phyloP scores from a whole-genome alignment of 1,140 invertebrate species.

The Ectropis grisescens region DNA sequence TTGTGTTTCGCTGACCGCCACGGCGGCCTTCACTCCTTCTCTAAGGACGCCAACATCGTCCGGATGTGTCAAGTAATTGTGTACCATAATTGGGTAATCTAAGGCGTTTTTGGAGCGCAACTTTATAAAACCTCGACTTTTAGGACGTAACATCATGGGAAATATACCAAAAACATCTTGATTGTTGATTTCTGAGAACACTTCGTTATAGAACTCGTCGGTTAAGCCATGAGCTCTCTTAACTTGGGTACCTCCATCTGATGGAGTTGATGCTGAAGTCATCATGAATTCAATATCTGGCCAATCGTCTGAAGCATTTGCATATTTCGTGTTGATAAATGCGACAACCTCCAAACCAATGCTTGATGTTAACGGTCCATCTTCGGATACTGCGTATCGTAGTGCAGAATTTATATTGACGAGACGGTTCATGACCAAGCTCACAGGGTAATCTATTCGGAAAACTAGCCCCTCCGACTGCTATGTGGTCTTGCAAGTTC shows the following conservation, averaged over 20 bases:
- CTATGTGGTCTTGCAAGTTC: constrained; percentile 89
- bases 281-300: constrained; percentile 93
- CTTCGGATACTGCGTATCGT: constrained; percentile 81
- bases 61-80: constrained; percentile 89
- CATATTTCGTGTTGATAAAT: constrained; percentile 90
- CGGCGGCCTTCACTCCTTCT: constrained; percentile 87
- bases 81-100: constrained; percentile 88
- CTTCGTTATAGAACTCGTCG: constrained; percentile 84
- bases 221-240: constrained; percentile 84
- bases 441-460: constrained; percentile 83
- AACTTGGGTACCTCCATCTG: constrained; percentile 82
- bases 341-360: constrained; percentile 87
- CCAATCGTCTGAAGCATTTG: constrained; percentile 86
- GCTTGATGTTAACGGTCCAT: constrained; percentile 86
- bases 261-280: constrained; percentile 82
- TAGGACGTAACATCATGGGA: constrained; percentile 89
- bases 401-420: constrained; percentile 84
- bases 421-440: constrained; percentile 80
- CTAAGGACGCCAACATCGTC: constrained; percentile 83
- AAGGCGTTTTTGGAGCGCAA: constrained; percentile 84
- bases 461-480: constrained; percentile 84
- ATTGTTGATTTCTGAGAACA: constrained; percentile 78
- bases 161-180: constrained; percentile 84
- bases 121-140: constrained; percentile 84
- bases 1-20: constrained; percentile 82